Conservation (phyloP, 2,113 vertebrate genomes). For the Corythornis cristatus region DNA sequence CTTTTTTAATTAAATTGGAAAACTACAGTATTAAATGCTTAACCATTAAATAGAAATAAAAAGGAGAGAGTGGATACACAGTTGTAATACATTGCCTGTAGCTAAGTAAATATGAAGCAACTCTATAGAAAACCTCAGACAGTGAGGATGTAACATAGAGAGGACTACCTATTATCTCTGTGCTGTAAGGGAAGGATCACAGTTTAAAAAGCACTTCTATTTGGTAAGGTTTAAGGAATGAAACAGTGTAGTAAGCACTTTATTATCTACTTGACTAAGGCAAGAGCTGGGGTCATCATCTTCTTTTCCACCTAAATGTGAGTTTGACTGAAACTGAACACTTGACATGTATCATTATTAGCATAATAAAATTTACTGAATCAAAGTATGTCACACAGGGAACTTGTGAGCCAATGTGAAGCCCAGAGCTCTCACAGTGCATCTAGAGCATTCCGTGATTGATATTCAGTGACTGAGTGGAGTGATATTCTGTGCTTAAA, state of each 20-base stretch:
- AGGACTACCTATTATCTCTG: not conserved
- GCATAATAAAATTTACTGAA: not conserved
- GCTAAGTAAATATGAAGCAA: not conserved
- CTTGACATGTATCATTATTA: slow-evolving; percentile 18
- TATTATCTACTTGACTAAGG: slow-evolving; percentile 17
- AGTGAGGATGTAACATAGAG: not conserved
- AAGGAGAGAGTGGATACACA: not conserved
- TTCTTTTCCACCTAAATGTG: not conserved
- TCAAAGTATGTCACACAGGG: not conserved
- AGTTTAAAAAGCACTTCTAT: not conserved
- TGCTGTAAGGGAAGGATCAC: not conserved
- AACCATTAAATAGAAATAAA: not conserved
- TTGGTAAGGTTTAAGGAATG: not conserved
- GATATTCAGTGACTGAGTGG: not conserved
- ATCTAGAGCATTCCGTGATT: not conserved
- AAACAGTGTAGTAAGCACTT: not conserved
- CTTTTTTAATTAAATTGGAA: not conserved
- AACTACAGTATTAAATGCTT: not conserved
- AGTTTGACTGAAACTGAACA: slow-evolving; percentile 34
- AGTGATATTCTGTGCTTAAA: not conserved
- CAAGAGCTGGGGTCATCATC: not conserved
- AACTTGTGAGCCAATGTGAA: not conserved
- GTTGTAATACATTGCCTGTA: not conserved
- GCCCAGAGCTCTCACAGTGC: not conserved
- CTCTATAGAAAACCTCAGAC: not conserved